phyloP scores from a whole-genome alignment of 2,888 invertebrate species.

The Epistrophe grossulariae region DNA sequence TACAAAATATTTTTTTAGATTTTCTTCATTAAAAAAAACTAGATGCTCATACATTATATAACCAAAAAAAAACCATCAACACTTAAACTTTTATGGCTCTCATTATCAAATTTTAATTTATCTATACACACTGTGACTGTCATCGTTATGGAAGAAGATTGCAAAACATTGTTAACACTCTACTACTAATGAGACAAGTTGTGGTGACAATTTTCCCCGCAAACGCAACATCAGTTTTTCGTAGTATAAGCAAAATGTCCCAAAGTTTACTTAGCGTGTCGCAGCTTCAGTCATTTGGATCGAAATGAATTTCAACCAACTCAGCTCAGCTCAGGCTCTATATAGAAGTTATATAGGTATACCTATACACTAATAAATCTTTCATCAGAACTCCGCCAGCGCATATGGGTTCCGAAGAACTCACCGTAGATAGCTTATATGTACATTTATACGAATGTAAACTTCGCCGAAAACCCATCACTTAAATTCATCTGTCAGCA shows the following conservation, averaged over 20 bases:
- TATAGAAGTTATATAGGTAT: neutral
- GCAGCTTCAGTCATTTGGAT: slow-evolving; percentile 66
- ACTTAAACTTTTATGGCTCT: slow-evolving; percentile 9
- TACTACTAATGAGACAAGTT: slow-evolving; percentile 62
- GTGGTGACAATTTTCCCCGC: slow-evolving; percentile 56
- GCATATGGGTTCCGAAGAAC: neutral
- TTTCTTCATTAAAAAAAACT: neutral
- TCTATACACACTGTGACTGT: neutral
- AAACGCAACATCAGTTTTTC: slow-evolving; percentile 28
- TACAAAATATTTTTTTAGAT: neutral
- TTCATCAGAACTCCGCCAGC: slow-evolving; percentile 52
- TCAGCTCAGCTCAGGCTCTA: slow-evolving; percentile 2
- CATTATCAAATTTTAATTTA: slow-evolving; percentile 42
- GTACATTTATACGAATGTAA: neutral
- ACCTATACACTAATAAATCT: slow-evolving; percentile 72
- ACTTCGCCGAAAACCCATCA: slow-evolving; percentile 60
- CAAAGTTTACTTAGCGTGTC: slow-evolving; percentile 58
- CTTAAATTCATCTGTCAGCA: slow-evolving; percentile 64
- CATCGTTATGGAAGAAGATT: slow-evolving; percentile 27
- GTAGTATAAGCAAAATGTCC: slow-evolving; percentile 44
- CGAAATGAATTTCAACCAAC: slow-evolving; percentile 71
- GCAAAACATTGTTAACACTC: slow-evolving; percentile 45
- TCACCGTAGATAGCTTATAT: slow-evolving; percentile 20
- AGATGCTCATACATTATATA: neutral
- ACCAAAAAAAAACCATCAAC: neutral